Conservation (phyloP, 2,888 invertebrate genomes). For the Hedychridium roseum region DNA sequence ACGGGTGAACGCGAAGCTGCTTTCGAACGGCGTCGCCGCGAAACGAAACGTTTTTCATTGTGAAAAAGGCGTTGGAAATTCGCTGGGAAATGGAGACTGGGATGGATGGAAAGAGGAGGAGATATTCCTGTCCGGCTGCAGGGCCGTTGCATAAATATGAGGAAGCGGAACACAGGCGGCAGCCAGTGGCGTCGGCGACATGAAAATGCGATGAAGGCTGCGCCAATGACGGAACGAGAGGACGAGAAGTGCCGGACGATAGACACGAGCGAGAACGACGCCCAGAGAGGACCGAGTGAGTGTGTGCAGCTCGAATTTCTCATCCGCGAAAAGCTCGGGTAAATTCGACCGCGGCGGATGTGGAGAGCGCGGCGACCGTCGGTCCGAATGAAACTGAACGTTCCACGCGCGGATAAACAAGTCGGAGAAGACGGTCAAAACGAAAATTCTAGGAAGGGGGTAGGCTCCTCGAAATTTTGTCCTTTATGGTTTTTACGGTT, state of each 20-base stretch:
- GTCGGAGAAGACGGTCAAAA: no score
- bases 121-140: conserved; percentile 43
- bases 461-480: no score
- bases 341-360: conserved; percentile 16
- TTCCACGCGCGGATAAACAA: no score
- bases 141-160: conserved; percentile 49
- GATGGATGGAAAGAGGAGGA: neutral
- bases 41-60: neutral
- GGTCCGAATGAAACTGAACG: no score
- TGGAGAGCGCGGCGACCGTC: no score
- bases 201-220: conserved; percentile 48
- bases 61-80: neutral
- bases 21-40: conserved; percentile 21
- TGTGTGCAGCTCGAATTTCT: conserved; percentile 29
- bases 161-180: conserved; percentile 34
- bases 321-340: conserved; percentile 11
- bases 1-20: conserved; percentile 30
- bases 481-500: no score
- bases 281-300: conserved; percentile 14
- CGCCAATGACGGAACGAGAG: conserved; percentile 32
- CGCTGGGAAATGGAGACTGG: no score
- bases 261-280: neutral
- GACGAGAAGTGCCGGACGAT: neutral
- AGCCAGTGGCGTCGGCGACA: no score
- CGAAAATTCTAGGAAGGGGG: no score